A percentile compares a stretch with the other conserved stretches of the same genome.
Conservation (phyloP, 2,113 vertebrate species). For the Butastur rufipennis region DNA sequence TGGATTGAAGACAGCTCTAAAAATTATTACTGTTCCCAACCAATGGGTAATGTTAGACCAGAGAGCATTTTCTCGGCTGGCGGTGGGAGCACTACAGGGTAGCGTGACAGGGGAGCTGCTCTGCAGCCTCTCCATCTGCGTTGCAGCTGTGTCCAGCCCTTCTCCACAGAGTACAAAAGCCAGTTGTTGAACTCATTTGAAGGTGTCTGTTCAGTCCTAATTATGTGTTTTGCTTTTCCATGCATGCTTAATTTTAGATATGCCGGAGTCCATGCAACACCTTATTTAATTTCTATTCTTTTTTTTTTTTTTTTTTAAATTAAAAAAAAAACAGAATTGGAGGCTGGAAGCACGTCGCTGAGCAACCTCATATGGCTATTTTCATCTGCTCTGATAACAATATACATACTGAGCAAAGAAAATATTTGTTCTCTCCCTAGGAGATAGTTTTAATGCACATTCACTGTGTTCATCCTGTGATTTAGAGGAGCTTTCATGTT, state of each 20-base stretch:
- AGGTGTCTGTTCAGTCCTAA: neutral
- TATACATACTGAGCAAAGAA: neutral
- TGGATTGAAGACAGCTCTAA: neutral
- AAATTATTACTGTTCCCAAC: neutral
- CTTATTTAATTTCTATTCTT: neutral
- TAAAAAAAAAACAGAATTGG: neutral
- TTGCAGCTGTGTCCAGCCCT: neutral
- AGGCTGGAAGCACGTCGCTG: neutral
- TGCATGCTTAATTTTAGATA: neutral
- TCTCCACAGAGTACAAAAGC: neutral
- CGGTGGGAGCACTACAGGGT: neutral
- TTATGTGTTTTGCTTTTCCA: neutral
- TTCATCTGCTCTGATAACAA: slow-evolving; percentile 23
- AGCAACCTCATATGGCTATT: slow-evolving; percentile 5
- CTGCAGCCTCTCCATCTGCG: neutral
- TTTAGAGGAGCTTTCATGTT: neutral
- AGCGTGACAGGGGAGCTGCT: neutral
- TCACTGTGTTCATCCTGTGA: neutral
- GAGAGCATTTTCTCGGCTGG: neutral
- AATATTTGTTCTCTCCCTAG: neutral
- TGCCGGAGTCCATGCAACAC: neutral
- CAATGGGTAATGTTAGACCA: neutral
- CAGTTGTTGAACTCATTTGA: neutral
- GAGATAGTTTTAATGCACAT: neutral
- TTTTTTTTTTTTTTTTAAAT: too few relatives aligned